Evolutionary conservation across 2,797 vertebrate species (phyloP).

Genomic region (Hemitrygon akajei): DNA sequence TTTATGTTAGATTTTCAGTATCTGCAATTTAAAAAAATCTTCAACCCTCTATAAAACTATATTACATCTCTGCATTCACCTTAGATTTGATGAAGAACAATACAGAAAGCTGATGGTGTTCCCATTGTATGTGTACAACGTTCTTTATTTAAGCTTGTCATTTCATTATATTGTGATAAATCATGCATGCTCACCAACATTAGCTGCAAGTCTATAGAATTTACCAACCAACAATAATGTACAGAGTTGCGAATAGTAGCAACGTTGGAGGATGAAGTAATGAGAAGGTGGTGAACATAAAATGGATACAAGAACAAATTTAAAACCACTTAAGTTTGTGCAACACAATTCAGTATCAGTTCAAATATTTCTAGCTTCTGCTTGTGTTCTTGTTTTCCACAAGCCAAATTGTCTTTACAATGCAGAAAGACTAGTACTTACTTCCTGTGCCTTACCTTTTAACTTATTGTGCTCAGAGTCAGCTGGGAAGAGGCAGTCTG

Average conservation of each 20-base stretch:
- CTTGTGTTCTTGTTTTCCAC: neutral
- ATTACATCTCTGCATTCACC: neutral
- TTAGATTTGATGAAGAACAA: neutral
- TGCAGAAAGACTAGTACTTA: neutral
- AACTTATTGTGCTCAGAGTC: conserved; percentile 99
- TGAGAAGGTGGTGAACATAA: neutral
- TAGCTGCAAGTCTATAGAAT: neutral
- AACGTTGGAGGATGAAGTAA: neutral
- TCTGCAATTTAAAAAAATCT: too few relatives aligned
- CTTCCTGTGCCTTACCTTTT: conserved; percentile 72
- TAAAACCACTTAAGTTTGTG: neutral
- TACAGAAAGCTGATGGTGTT: neutral
- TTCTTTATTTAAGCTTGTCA: neutral
- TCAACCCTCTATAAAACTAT: neutral
- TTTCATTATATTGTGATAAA: neutral
- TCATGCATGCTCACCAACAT: neutral
- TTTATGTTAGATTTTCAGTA: too few relatives aligned
- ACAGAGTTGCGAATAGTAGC: neutral
- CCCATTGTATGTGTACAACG: neutral
- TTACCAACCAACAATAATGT: neutral
- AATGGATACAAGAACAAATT: neutral
- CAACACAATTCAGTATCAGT: neutral
- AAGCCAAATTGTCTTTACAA: neutral
- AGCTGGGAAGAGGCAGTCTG: conserved; percentile 95
- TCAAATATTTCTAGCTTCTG: neutral